Conservation (phyloP, 2,797 vertebrate genomes). For the Sylvilagus floridanus region DNA sequence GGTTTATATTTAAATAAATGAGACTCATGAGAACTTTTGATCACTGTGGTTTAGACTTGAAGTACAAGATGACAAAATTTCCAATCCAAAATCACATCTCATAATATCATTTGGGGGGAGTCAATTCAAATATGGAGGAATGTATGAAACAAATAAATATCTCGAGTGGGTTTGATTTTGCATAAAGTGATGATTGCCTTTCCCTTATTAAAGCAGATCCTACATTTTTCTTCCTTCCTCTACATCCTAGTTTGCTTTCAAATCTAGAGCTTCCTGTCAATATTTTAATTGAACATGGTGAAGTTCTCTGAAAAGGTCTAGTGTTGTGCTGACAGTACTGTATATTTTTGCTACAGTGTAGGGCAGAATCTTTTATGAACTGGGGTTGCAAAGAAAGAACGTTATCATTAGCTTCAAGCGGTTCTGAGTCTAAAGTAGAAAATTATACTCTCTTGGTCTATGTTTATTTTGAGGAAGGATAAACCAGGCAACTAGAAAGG, state of each 20-base stretch:
- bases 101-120: not conserved
- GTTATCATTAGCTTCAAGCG: not conserved
- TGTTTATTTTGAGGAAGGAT: not conserved
- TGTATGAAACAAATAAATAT: not conserved
- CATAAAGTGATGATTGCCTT: too few relatives aligned
- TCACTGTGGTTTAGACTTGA: conserved; percentile 26
- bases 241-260: not conserved
- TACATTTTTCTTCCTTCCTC: rapidly evolving
- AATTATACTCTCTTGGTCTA: not conserved
- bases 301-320: not conserved
- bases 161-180: not conserved
- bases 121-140: not conserved
- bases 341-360: not conserved
- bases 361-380: not conserved
- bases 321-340: not conserved
- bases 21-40: not conserved
- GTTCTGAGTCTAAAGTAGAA: not conserved
- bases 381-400: not conserved
- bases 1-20: not conserved
- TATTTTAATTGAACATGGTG: not conserved
- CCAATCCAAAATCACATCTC: not conserved
- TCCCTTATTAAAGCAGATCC: not conserved
- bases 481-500: not conserved
- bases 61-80: not conserved
- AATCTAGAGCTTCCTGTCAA: not conserved